Evolutionary conservation across 2,888 invertebrate genomes (phyloP).

Genomic region (Griposia aprilina): DNA sequence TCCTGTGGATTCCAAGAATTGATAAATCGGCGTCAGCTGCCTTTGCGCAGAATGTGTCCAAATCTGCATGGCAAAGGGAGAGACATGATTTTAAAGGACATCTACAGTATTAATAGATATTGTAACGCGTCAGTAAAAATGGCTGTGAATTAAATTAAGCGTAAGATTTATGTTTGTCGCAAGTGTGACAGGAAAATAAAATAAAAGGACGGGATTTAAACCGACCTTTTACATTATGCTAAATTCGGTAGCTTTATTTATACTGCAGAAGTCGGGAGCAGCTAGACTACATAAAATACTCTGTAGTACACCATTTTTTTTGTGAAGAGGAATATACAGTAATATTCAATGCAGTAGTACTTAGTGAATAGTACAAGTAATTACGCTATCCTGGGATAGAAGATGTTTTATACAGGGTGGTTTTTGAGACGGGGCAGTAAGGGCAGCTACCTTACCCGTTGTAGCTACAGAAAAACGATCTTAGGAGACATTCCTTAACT

Average conservation of each 20-base stretch:
- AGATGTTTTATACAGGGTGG: conserved; percentile 6
- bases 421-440: too few relatives aligned
- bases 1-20: conserved; percentile 55
- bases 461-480: too few relatives aligned
- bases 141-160: conserved; percentile 54
- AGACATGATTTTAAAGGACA: conserved; percentile 38
- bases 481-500: too few relatives aligned
- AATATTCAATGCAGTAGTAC: not conserved
- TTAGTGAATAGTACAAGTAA: not conserved
- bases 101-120: conserved; percentile 57
- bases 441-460: too few relatives aligned
- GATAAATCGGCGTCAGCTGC: conserved; percentile 74
- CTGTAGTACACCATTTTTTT: not conserved
- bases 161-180: conserved; percentile 54
- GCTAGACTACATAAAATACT: not conserved
- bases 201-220: conserved; percentile 39
- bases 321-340: not conserved
- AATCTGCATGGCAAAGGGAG: conserved; percentile 57
- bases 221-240: conserved; percentile 12
- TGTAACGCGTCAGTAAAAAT: conserved; percentile 55
- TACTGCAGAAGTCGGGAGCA: not conserved
- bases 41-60: conserved; percentile 61
- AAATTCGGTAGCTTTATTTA: conserved; percentile 28
- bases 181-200: conserved; percentile 46
- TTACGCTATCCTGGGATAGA: not conserved